These are phyloP conservation scores for Hyperopisus bebe DNA, from an alignment of 2,113 vertebrate genomes.

Conservation along the genomic window DNA sequence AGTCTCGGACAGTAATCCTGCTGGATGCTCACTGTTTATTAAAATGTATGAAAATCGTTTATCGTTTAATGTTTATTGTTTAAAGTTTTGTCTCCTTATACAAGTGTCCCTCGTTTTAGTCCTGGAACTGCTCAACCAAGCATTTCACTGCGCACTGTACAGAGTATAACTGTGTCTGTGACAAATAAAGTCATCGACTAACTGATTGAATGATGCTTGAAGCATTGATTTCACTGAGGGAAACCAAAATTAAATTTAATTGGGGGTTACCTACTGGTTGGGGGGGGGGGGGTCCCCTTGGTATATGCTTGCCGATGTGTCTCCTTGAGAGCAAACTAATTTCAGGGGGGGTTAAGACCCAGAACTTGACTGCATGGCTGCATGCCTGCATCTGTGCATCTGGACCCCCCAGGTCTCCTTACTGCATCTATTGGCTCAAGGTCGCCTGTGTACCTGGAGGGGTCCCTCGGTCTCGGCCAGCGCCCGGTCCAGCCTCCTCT, in stretches of 20 bases:
- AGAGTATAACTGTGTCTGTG: neutral
- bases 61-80: neutral
- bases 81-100: neutral
- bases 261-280: neutral
- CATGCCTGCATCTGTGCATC: neutral
- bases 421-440: neutral
- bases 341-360: neutral
- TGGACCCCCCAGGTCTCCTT: neutral
- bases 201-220: neutral
- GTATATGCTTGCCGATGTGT: too few relatives aligned
- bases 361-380: neutral
- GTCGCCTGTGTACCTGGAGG: constrained; percentile 65
- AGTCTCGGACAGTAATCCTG: neutral
- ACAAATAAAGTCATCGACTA: neutral
- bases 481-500: constrained; percentile 80
- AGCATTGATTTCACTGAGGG: too few relatives aligned
- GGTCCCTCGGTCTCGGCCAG: constrained; percentile 75
- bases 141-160: neutral
- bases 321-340: neutral
- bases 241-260: neutral
- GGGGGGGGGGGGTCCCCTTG: too few relatives aligned
- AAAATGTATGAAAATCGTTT: neutral
- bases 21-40: neutral
- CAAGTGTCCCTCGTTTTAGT: neutral
- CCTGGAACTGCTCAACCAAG: neutral